phyloP scores from a whole-genome alignment of 2,888 invertebrate species.

The Oscheius onirici region DNA sequence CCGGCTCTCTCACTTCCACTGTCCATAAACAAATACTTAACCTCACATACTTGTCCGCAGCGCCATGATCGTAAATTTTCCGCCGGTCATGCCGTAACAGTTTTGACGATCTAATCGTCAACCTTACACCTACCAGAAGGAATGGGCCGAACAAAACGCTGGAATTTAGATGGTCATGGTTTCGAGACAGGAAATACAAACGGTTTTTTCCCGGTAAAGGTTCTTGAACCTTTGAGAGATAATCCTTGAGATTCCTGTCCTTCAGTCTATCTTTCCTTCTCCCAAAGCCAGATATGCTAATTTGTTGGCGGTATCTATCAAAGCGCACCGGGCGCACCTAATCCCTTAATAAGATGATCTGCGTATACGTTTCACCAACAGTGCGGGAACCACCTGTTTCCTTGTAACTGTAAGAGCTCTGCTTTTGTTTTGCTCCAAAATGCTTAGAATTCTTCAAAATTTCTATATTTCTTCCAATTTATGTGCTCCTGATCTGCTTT shows the following conservation, averaged over 20 bases:
- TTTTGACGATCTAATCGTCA: constrained; percentile 19
- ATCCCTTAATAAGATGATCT: constrained; percentile 32
- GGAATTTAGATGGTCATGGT: constrained; percentile 8
- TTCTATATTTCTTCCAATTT: no score
- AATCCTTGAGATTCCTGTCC: constrained; percentile 1
- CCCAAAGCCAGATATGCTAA: constrained; percentile 26
- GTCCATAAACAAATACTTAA: constrained; percentile 28
- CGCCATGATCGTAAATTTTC: constrained; percentile 25
- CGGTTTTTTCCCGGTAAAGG: not conserved
- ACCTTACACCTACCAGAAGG: constrained; percentile 4
- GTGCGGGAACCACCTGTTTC: constrained; percentile 22
- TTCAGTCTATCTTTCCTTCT: not conserved
- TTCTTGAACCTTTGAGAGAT: not conserved
- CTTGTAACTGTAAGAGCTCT: not conserved
- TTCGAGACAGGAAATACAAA: no score
- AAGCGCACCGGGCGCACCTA: constrained; percentile 29
- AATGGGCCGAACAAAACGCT: not conserved
- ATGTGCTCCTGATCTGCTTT: no score
- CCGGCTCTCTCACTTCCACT: constrained; percentile 17
- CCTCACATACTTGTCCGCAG: constrained; percentile 10
- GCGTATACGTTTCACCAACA: constrained; percentile 30
- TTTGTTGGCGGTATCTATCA: constrained; percentile 21
- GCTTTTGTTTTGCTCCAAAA: no score
- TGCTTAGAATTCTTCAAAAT: no score
- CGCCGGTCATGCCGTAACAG: constrained; percentile 25